A percentile compares a stretch with the other conserved stretches of the same genome.
Conservation (phyloP, 2,888 invertebrate species). For the Cremastobaeus sp. region DNA sequence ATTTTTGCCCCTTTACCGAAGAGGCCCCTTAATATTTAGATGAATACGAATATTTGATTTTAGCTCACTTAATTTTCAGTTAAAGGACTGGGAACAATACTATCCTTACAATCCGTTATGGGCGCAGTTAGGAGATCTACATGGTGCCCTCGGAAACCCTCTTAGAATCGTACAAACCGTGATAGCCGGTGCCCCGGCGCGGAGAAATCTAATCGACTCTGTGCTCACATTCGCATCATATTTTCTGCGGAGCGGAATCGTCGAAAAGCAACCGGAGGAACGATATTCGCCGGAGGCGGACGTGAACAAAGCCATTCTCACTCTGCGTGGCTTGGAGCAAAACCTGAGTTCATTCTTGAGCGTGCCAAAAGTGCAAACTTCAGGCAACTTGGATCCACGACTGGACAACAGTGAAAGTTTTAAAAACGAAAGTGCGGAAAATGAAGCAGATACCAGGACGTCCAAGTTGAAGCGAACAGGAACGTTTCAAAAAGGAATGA, state of each 20-base stretch:
- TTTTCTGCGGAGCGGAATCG: conserved; percentile 82
- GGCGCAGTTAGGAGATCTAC: conserved; percentile 92
- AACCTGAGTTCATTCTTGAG: conserved; percentile 64
- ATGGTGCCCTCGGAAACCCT: conserved; percentile 90
- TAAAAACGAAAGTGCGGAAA: conserved; percentile 44
- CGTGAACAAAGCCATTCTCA: conserved; percentile 68
- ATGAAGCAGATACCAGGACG: conserved; percentile 6
- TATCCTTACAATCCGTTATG: conserved; percentile 92
- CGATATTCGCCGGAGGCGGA: conserved; percentile 69
- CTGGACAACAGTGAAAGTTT: conserved; percentile 31
- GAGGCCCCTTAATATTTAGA: too few relatives aligned
- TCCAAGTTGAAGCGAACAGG: conserved; percentile 67
- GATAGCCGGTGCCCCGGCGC: conserved; percentile 83
- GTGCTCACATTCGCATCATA: conserved; percentile 90
- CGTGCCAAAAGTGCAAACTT: conserved; percentile 35
- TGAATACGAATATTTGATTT: too few relatives aligned
- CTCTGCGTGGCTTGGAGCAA: conserved; percentile 65
- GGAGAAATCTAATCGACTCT: conserved; percentile 84
- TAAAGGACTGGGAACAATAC: conserved; percentile 81
- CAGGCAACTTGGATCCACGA: conserved; percentile 5
- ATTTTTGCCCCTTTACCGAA: too few relatives aligned
- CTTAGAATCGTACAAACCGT: conserved; percentile 88
- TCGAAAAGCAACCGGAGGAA: conserved; percentile 68
- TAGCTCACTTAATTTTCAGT: too few relatives aligned
- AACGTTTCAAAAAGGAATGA: conserved; percentile 69